Conservation (phyloP, 2,113 vertebrate species). For the Merops nubicus region DNA sequence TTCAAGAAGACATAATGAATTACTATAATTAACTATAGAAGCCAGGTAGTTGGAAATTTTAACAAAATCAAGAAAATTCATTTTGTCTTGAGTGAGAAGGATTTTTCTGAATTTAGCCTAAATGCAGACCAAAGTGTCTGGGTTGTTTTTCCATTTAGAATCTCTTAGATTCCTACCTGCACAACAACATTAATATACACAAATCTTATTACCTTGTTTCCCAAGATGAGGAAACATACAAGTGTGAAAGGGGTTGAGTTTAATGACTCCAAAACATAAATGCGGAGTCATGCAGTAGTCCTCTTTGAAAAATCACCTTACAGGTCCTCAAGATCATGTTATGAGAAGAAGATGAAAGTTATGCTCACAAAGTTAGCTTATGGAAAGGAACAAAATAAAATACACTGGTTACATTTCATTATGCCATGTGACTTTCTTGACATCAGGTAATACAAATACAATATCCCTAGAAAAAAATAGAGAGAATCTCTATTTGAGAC, state of each 20-base stretch:
- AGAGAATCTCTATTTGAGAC: fast-evolving
- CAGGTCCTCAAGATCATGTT: background rate
- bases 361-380: background rate
- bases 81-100: background rate
- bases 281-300: background rate
- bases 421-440: background rate
- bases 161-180: fast-evolving
- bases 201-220: background rate
- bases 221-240: background rate
- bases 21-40: background rate
- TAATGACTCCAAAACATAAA: background rate
- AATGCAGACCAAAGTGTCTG: background rate
- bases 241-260: fast-evolving
- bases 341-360: background rate
- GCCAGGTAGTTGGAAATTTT: background rate
- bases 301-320: background rate
- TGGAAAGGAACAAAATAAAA: background rate
- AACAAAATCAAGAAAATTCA: background rate
- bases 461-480: background rate
- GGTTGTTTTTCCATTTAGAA: background rate
- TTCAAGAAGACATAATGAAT: background rate
- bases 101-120: background rate
- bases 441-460: background rate
- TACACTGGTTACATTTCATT: background rate
- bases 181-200: background rate